Evolutionary conservation across 2,113 vertebrate species (phyloP).

Genomic region (Lathamus discolor): DNA sequence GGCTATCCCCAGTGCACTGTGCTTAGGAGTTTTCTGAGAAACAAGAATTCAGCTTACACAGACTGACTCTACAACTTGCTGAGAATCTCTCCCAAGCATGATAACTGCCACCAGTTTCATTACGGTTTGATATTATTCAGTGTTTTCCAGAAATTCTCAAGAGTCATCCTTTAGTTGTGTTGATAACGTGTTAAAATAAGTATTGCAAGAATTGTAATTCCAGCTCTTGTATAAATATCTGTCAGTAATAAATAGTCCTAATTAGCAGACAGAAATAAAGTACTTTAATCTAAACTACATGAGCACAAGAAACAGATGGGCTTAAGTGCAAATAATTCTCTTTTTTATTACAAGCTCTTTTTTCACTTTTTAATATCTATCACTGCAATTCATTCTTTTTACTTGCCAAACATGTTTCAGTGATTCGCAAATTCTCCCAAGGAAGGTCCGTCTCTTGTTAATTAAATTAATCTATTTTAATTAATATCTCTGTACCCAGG

Average conservation of each 20-base stretch:
- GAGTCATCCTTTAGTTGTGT: not conserved
- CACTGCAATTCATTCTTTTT: not conserved
- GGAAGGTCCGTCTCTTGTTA: not conserved
- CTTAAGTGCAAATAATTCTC: constrained; percentile 26
- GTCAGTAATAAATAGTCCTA: constrained; percentile 42
- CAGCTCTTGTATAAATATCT: not conserved
- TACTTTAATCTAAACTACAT: constrained; percentile 23
- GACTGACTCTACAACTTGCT: not conserved
- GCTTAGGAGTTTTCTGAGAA: not conserved
- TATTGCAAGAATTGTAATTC: constrained; percentile 3
- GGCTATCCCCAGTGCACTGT: not conserved
- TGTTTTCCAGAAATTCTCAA: not conserved
- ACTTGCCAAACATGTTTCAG: not conserved
- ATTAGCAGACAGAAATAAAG: constrained; percentile 49
- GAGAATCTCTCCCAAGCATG: not conserved
- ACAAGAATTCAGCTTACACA: not conserved
- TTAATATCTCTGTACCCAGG: not conserved
- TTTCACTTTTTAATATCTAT: not conserved
- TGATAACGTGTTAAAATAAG: not conserved
- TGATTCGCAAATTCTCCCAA: not conserved
- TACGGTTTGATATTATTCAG: not conserved
- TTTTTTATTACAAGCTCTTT: constrained; percentile 11
- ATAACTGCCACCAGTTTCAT: not conserved
- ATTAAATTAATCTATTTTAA: constrained; percentile 30
- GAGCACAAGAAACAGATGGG: constrained; percentile 39